Conservation (phyloP, 2,113 vertebrate species). For the Scophthalmus maximus region DNA sequence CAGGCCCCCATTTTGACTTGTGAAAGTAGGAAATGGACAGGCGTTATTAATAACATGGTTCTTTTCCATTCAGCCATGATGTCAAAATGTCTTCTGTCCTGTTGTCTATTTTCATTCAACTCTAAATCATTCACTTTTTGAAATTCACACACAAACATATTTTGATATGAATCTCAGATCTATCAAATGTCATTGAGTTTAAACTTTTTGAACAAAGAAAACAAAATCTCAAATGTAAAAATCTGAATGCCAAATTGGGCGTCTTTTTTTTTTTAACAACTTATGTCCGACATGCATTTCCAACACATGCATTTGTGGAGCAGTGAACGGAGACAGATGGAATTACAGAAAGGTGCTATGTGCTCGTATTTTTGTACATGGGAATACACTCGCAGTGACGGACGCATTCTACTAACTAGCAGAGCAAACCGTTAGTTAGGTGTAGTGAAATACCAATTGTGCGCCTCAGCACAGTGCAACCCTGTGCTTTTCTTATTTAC, state of each 20-base stretch:
- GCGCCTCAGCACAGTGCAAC: conserved; percentile 17
- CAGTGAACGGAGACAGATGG: conserved; percentile 21
- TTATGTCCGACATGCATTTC: conserved; percentile 39
- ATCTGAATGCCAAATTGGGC: not conserved
- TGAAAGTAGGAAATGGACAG: not conserved
- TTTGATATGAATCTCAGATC: not conserved
- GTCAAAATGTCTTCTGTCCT: not conserved
- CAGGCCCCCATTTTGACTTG: too few species aligned
- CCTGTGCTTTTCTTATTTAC: conserved; percentile 28
- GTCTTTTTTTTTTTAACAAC: conserved; percentile 52
- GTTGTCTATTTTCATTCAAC: not conserved
- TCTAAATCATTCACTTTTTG: too few species aligned
- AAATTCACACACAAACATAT: too few species aligned
- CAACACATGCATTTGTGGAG: conserved; percentile 40
- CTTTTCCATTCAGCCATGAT: not conserved
- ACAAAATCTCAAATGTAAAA: not conserved
- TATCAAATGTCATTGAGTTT: not conserved
- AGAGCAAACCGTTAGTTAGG: conserved; percentile 5
- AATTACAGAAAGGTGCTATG: conserved; percentile 44
- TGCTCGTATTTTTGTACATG: conserved; percentile 18
- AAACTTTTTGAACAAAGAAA: not conserved
- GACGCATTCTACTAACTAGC: not conserved
- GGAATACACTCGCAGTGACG: not conserved
- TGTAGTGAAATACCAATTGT: conserved; percentile 10
- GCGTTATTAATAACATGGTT: too few species aligned